Base-by-base conservation (phyloP, 2,888 invertebrate genomes). In the Caenorhabditis becei region DNA sequence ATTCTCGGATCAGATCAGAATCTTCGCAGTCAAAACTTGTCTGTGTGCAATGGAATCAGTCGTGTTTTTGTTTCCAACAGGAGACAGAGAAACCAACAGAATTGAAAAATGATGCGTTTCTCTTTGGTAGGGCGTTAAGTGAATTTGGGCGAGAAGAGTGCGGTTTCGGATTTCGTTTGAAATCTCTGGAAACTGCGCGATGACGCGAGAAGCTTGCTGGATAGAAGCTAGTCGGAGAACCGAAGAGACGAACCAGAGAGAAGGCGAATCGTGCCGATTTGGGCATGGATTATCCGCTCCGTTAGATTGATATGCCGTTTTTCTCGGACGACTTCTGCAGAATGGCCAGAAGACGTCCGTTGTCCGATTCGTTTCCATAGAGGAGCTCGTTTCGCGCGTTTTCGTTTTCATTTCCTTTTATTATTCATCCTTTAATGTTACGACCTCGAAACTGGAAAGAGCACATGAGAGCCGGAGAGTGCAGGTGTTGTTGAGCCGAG, bases 71-170 rank as follows among this genome's bases (percentile, higher is more conserved):
- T 20, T 59, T 35, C 8, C 8, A 51, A 63, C 51, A 20, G 24
- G 28, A 67, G 8, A 56, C 37, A 59, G 58, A n/a, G 47, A 7
- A 26, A 56, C 44, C 5, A 41, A 41, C 58, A 47, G 69, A 59
- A 70, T 70, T 70, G 70, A 70, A 70, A 70, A 70, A 70, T 70
- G 70, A 70, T 70, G 70, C 70, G 70, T 41, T 18, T 59, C 47
- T 32, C 35, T 70, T 32, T 32, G 49, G 49, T 69, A n/a, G n/a
- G 32, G 53, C 78, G 78, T 78, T 78, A 78, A 78, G 71, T 78
- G 77, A 77, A 77, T 77, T 77, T 75, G 66, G 49, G 24, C n/a
- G 51, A 41, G 32, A 59, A 61, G 26, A 44, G 61, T 16, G 23
- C 47, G 62, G 67, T 74, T 66, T 74, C 74, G 75, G 54, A 62